Evolutionary conservation across 2,797 vertebrate genomes (phyloP).

Genomic region (Phalanger gymnotis): DNA sequence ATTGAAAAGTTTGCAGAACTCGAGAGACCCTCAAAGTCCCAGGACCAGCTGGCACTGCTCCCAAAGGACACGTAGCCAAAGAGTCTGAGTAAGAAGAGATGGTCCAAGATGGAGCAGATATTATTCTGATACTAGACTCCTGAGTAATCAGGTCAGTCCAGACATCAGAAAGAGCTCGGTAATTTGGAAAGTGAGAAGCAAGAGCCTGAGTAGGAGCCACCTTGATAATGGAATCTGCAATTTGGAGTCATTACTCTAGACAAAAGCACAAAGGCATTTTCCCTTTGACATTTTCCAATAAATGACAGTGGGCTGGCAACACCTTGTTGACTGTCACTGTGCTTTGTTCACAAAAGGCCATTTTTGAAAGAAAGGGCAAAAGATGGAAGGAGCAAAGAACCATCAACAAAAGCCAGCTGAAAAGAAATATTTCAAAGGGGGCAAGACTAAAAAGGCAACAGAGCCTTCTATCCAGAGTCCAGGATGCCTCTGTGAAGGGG

Average conservation of each 20-base stretch:
- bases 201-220: neutral
- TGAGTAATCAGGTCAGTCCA: neutral
- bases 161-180: neutral
- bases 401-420: neutral
- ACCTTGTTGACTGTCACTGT: neutral
- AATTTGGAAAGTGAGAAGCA: neutral
- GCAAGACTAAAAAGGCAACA: neutral
- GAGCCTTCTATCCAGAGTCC: neutral
- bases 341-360: neutral
- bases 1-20: neutral
- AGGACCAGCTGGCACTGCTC: constrained; percentile 23
- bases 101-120: neutral
- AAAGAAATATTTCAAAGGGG: neutral
- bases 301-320: neutral
- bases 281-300: neutral
- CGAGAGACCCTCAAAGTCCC: neutral
- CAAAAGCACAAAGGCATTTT: neutral
- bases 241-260: neutral
- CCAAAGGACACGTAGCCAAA: neutral
- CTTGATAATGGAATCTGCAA: neutral
- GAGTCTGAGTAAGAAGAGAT: neutral
- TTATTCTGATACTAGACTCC: neutral
- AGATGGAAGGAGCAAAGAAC: neutral
- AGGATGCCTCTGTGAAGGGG: neutral
- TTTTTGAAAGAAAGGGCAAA: neutral